Evolutionary conservation across 2,888 invertebrate species (phyloP).

Genomic region (Acronicta psi): DNA sequence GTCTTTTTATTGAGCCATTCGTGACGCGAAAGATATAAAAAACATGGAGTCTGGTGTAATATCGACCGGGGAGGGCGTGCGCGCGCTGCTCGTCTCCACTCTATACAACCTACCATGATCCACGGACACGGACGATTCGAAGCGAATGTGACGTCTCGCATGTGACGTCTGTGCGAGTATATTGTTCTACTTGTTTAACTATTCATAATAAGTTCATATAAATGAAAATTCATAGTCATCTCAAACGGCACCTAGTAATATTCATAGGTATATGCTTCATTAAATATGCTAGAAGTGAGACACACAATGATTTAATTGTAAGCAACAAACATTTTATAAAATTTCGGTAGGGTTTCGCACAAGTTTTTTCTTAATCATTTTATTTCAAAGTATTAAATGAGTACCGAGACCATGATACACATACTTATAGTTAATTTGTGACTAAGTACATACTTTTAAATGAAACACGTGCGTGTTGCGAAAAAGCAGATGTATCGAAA

Average conservation of each 20-base stretch:
- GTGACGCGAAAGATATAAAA: constrained; percentile 86
- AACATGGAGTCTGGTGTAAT: constrained; percentile 86
- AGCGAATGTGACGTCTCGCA: constrained; percentile 58
- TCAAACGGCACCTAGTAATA: constrained; percentile 6
- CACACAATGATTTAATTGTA: constrained; percentile 9
- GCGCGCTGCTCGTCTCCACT: constrained; percentile 75
- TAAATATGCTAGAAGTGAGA: constrained; percentile 10
- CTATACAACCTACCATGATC: constrained; percentile 51
- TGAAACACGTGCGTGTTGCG: constrained; percentile 64
- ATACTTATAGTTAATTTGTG: constrained; percentile 35
- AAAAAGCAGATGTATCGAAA: constrained; percentile 72
- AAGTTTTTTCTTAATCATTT: background rate
- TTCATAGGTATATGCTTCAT: constrained; percentile 22
- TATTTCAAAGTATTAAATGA: background rate
- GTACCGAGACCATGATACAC: constrained; percentile 12
- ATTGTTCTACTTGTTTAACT: constrained; percentile 41
- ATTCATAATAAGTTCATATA: constrained; percentile 36
- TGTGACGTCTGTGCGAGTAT: constrained; percentile 56
- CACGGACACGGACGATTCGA: constrained; percentile 42
- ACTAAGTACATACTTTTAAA: constrained; percentile 43
- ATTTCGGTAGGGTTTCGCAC: constrained; percentile 11
- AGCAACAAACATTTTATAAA: background rate
- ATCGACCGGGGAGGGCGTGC: constrained; percentile 83
- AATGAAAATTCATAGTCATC: constrained; percentile 31
- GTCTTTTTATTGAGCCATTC: constrained; percentile 81